Evolutionary conservation across 1,140 invertebrate species (phyloP).

Genomic region (Copidosoma floridanum): DNA sequence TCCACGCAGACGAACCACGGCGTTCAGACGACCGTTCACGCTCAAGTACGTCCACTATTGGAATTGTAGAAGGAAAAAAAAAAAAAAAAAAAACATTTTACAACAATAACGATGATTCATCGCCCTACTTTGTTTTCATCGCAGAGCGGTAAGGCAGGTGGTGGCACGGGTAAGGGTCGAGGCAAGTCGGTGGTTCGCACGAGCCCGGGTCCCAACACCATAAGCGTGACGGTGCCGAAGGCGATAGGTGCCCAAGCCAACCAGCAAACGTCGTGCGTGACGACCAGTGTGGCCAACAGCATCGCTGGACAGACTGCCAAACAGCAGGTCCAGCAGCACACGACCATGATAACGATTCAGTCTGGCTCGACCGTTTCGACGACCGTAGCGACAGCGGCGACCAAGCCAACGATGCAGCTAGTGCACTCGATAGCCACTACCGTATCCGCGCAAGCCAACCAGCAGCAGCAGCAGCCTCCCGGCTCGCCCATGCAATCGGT

Average conservation of each 20-base stretch:
- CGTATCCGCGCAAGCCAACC: background rate
- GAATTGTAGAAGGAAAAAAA: too few relatives aligned
- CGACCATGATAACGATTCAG: conserved; percentile 46
- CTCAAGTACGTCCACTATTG: conserved; percentile 4
- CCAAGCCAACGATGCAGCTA: too few relatives aligned
- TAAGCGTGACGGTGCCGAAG: conserved; percentile 61
- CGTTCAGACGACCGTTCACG: conserved; percentile 59
- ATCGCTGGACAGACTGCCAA: conserved; percentile 61
- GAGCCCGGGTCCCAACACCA: conserved; percentile 60
- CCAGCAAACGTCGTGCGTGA: conserved; percentile 51
- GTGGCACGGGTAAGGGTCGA: conserved; percentile 51
- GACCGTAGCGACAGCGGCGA: conserved; percentile 39
- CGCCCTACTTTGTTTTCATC: conserved; percentile 18
- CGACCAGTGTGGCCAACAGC: conserved; percentile 70
- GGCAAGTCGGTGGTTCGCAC: conserved; percentile 61
- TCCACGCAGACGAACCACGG: conserved; percentile 74
- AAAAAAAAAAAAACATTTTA: too few relatives aligned
- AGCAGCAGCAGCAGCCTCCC: conserved; percentile 47
- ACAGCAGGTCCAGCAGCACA: too few relatives aligned
- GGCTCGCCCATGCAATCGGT: conserved; percentile 47
- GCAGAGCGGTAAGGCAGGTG: conserved; percentile 52
- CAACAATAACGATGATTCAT: conserved; percentile 18
- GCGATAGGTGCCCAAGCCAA: conserved; percentile 39
- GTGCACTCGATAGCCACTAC: too few relatives aligned
- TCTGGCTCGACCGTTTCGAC: conserved; percentile 49